These are phyloP conservation scores for Hestina assimilis DNA, from an alignment of 1,140 invertebrate genomes.

Conservation along the genomic window DNA sequence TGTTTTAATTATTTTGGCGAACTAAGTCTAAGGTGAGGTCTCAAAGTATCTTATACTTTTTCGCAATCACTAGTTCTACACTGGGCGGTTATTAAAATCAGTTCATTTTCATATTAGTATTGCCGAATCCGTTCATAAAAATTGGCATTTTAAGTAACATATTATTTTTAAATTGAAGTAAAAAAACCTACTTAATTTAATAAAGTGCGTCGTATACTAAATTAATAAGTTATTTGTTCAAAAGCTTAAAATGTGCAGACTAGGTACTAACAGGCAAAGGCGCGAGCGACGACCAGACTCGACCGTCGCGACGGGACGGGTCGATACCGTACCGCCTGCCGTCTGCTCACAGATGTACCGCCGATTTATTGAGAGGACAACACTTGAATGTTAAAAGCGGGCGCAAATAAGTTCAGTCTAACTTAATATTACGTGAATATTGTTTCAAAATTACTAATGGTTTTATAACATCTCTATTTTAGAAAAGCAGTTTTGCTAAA, in stretches of 20 bases:
- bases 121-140: too few species aligned
- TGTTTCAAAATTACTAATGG: neutral
- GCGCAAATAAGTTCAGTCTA: neutral
- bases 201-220: neutral
- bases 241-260: neutral
- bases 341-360: conserved; percentile 36
- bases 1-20: too few species aligned
- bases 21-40: too few species aligned
- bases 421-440: neutral
- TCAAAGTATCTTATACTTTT: too few species aligned
- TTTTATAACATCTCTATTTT: too few species aligned
- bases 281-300: conserved; percentile 15
- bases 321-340: conserved; percentile 32
- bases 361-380: conserved; percentile 42
- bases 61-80: too few species aligned
- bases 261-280: neutral
- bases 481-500: too few species aligned
- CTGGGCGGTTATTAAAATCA: too few species aligned
- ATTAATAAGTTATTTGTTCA: neutral
- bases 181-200: too few species aligned
- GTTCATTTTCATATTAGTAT: too few species aligned
- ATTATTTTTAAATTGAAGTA: too few species aligned
- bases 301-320: conserved; percentile 18
- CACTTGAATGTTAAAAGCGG: conserved; percentile 33
- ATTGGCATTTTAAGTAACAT: too few species aligned